Conservation (phyloP, 2,888 invertebrate genomes). For the Petrolisthes cinctipes region DNA sequence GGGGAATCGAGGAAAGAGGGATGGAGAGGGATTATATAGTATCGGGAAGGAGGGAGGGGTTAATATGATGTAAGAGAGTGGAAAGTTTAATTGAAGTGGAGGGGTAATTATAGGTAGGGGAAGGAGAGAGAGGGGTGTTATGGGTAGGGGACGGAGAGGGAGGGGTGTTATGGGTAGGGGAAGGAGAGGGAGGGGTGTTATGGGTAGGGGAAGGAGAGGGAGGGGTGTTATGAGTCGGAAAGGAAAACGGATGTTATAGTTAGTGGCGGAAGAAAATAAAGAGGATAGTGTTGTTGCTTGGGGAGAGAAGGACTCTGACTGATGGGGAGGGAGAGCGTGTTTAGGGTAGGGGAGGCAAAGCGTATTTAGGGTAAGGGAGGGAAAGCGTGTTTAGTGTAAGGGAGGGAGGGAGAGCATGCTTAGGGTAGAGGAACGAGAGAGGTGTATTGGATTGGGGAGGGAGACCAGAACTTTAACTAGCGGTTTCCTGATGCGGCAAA, state of each 20-base stretch:
- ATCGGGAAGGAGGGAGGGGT: not conserved
- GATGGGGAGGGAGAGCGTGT: not conserved
- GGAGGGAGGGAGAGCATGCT: not conserved
- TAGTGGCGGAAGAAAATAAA: not conserved
- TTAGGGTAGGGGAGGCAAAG: not conserved
- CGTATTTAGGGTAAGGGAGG: not conserved
- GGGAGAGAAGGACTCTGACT: not conserved
- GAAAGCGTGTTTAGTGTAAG: not conserved
- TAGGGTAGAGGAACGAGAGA: not conserved
- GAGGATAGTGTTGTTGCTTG: not conserved
- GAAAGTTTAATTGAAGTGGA: not conserved
- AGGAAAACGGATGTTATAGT: not conserved
- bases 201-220: not conserved
- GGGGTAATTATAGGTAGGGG: not conserved
- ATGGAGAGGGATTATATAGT: not conserved
- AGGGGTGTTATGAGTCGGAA: not conserved
- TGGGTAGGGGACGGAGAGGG: not conserved
- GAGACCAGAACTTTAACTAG: too few species aligned
- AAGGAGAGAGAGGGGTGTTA: not conserved
- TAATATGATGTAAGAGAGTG: not conserved
- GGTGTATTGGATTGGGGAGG: too few species aligned
- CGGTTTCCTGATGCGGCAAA: too few species aligned
- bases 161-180: not conserved
- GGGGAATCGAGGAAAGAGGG: not conserved
- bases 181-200: not conserved